Evolutionary conservation across 2,797 vertebrate species (phyloP).

Genomic region (Ambastaia sidthimunki): DNA sequence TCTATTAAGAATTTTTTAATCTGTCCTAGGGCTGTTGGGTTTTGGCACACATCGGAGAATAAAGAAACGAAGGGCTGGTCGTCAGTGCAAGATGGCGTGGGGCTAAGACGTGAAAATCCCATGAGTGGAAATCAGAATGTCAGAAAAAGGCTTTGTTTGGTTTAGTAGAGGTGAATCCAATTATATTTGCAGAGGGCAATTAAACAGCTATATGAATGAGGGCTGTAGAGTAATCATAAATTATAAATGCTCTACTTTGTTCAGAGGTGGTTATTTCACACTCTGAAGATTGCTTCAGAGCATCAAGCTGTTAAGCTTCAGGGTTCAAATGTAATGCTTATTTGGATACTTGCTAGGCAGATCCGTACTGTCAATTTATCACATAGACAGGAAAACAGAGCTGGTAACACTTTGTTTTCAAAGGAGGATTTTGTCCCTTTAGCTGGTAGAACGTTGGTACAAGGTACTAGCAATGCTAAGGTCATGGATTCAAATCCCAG

Average conservation of each 20-base stretch:
- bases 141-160: slow-evolving; percentile 5
- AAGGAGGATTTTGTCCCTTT: too few relatives aligned
- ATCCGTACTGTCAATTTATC: not conserved
- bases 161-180: slow-evolving; percentile 33
- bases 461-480: too few relatives aligned
- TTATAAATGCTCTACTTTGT: slow-evolving; percentile 14
- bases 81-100: not conserved
- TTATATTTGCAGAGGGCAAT: slow-evolving; percentile 34
- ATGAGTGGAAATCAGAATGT: slow-evolving; percentile 5
- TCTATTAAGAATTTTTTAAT: slow-evolving; percentile 20
- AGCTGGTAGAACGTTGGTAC: not conserved
- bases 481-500: too few relatives aligned
- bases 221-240: slow-evolving; percentile 4
- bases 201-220: slow-evolving; percentile 15
- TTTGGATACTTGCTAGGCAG: not conserved
- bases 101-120: slow-evolving; percentile 1
- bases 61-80: not conserved
- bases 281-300: not conserved
- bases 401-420: not conserved
- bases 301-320: not conserved
- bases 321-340: slow-evolving; percentile 3
- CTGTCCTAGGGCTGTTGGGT: slow-evolving; percentile 6
- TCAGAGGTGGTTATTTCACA: slow-evolving; percentile 24
- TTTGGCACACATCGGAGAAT: slow-evolving; percentile 1
- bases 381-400: not conserved